A percentile compares a stretch with the other conserved stretches of the same genome.
These are phyloP conservation scores for Syngnathus rostellatus DNA, from an alignment of 2,797 vertebrate genomes.

Conservation along the genomic window DNA sequence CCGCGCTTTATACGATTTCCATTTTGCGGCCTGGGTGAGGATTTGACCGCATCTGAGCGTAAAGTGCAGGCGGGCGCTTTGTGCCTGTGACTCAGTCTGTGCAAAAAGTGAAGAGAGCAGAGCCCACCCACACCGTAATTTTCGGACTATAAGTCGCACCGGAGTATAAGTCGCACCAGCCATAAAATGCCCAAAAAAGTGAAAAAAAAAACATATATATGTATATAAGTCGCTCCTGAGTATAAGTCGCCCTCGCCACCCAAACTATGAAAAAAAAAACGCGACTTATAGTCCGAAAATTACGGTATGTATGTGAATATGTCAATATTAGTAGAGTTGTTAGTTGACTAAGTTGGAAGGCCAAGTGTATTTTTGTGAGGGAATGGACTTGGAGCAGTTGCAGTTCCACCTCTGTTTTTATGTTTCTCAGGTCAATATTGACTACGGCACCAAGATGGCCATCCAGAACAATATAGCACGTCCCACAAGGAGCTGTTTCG, in stretches of 20 bases:
- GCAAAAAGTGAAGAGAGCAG: slow-evolving; percentile 22
- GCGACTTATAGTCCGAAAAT: too few species aligned
- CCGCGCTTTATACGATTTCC: slow-evolving; percentile 29
- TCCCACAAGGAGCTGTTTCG: slow-evolving; percentile 73
- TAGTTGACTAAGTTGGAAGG: too few species aligned
- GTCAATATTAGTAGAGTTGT: too few species aligned
- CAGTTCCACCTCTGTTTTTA: neutral
- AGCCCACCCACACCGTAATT: slow-evolving; percentile 42
- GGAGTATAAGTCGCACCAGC: too few species aligned
- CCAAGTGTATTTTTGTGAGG: neutral
- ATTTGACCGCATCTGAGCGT: slow-evolving; percentile 28
- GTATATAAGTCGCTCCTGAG: too few species aligned
- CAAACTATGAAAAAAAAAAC: too few species aligned
- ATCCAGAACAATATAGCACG: slow-evolving; percentile 67
- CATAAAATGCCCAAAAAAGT: too few species aligned
- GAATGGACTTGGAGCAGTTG: neutral
- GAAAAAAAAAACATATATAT: too few species aligned
- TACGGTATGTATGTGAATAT: too few species aligned
- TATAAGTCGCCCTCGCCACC: too few species aligned
- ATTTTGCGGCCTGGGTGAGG: slow-evolving; percentile 4
- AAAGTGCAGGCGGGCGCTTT: slow-evolving; percentile 27
- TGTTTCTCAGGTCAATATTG: slow-evolving; percentile 81
- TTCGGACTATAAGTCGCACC: too few species aligned
- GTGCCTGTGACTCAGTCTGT: slow-evolving; percentile 32
- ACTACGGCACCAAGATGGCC: slow-evolving; percentile 78